Evolutionary conservation across 2,113 vertebrate genomes (phyloP).

Genomic region (Oxyruncus cristatus): DNA sequence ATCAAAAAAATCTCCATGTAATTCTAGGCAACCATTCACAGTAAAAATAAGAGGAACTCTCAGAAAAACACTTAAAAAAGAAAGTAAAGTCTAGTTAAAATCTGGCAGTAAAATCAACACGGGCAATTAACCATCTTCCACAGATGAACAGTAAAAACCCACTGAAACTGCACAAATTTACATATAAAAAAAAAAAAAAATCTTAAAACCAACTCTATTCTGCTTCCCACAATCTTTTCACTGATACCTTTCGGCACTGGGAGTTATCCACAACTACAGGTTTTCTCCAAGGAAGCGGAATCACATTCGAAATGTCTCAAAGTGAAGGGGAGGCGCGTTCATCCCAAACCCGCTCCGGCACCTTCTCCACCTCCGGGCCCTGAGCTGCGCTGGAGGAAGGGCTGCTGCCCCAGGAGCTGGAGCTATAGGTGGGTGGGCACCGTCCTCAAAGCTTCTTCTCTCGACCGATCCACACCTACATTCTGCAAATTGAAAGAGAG

Average conservation of each 20-base stretch:
- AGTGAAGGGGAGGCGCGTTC: not conserved
- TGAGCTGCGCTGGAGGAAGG: conserved; percentile 8
- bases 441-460: conserved; percentile 85
- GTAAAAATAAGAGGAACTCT: conserved; percentile 35
- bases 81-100: conserved; percentile 41
- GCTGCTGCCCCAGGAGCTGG: not conserved
- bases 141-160: conserved; percentile 24
- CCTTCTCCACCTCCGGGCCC: not conserved
- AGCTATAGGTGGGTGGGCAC: conserved; percentile 84
- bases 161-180: conserved; percentile 24
- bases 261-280: not conserved
- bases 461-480: conserved; percentile 81
- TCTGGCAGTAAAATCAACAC: not conserved
- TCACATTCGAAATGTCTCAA: not conserved
- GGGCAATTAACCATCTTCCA: conserved; percentile 13
- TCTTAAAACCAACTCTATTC: not conserved
- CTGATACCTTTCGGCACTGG: not conserved
- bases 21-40: conserved; percentile 39
- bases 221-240: not conserved
- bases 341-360: not conserved
- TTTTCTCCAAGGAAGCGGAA: not conserved
- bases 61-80: conserved; percentile 42
- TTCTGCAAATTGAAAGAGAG: conserved; percentile 75
- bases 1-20: not conserved
- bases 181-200: not conserved